These are phyloP conservation scores for Ataeniobius toweri DNA, from an alignment of 2,797 vertebrate species.

Conservation along the genomic window DNA sequence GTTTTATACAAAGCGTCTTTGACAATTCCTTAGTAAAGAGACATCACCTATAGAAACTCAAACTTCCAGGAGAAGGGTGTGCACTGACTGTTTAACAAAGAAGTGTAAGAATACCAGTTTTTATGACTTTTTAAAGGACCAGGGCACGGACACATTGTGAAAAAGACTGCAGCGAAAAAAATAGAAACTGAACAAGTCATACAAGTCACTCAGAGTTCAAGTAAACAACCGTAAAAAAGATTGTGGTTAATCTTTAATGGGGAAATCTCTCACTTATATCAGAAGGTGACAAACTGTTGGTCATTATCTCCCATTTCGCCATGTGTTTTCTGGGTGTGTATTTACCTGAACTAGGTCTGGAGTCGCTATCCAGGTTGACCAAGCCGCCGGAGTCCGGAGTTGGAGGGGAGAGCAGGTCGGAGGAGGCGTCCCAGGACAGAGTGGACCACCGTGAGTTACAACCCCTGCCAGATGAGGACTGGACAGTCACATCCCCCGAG, in stretches of 20 bases:
- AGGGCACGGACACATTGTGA: conserved; percentile 22
- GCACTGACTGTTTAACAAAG: conserved; percentile 13
- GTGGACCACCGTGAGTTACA: conserved; percentile 81
- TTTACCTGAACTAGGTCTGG: conserved; percentile 88
- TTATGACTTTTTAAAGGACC: conserved; percentile 3
- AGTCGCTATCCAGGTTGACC: conserved; percentile 79
- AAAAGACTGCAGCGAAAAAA: conserved; percentile 17
- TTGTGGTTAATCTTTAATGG: conserved; percentile 73
- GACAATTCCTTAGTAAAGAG: conserved; percentile 9
- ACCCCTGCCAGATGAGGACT: conserved; percentile 54
- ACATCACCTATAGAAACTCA: conserved; percentile 38
- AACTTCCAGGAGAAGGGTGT: conserved; percentile 23
- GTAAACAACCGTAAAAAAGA: conserved; percentile 60
- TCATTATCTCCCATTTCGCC: conserved; percentile 13
- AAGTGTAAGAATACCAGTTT: background rate
- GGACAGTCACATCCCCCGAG: conserved; percentile 50
- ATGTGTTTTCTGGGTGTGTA: background rate
- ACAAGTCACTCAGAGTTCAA: conserved; percentile 53
- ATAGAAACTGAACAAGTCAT: conserved; percentile 41
- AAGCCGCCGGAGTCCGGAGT: conserved; percentile 72
- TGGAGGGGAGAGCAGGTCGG: conserved; percentile 80
- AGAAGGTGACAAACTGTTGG: conserved; percentile 36
- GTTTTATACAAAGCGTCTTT: background rate
- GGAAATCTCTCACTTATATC: conserved; percentile 32
- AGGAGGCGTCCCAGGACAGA: conserved; percentile 81